These are phyloP conservation scores for Oscarella lobularis DNA, from an alignment of 37 sponge, comb jelly and placozoan genomes.

Conservation along the genomic window DNA sequence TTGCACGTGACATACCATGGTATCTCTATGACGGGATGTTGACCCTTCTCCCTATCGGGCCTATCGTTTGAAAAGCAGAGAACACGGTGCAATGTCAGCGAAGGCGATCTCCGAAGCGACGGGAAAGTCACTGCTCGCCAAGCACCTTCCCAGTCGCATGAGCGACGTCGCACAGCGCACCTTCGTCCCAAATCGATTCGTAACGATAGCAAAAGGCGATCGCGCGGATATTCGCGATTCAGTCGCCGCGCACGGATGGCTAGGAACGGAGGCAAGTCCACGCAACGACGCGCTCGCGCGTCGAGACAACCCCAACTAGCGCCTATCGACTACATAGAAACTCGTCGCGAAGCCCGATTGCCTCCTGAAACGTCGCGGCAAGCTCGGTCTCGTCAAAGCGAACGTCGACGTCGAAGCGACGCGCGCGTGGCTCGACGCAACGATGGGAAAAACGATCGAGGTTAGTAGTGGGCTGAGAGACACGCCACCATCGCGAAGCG, in stretches of 20 bases:
- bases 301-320: too few species aligned
- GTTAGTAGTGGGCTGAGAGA: too few species aligned
- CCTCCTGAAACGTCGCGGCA: slow-evolving; percentile 90
- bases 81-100: slow-evolving; percentile 32
- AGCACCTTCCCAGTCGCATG: slow-evolving; percentile 19
- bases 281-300: too few species aligned
- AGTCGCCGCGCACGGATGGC: too few species aligned
- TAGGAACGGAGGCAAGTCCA: too few species aligned
- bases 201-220: slow-evolving; percentile 18
- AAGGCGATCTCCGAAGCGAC: slow-evolving; percentile 70
- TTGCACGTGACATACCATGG: too few species aligned
- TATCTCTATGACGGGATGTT: too few species aligned
- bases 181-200: slow-evolving; percentile 9
- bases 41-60: too few species aligned
- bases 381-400: slow-evolving; percentile 81
- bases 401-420: slow-evolving; percentile 42
- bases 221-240: too few species aligned
- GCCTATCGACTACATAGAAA: too few species aligned
- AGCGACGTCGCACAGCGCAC: background rate
- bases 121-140: slow-evolving; percentile 53
- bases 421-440: slow-evolving; percentile 48
- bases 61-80: too few species aligned
- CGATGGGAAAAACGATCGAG: slow-evolving; percentile 37
- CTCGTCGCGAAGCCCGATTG: slow-evolving; percentile 89
- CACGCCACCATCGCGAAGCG: too few species aligned